Evolutionary conservation across 1,140 invertebrate genomes (phyloP).

Genomic region (Euwallacea similis): DNA sequence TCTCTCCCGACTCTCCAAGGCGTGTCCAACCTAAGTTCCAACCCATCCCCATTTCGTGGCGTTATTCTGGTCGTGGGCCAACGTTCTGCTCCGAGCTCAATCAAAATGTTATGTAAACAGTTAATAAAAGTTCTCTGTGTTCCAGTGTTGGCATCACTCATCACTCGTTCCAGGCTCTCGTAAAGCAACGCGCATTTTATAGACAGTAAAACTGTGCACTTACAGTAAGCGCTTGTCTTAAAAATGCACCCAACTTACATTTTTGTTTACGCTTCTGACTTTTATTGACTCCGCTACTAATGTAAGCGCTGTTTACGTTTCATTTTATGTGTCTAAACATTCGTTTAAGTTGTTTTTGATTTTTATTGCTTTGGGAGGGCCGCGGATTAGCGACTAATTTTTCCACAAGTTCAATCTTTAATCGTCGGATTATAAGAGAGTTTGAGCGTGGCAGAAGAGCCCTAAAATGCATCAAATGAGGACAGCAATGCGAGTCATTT

Average conservation of each 20-base stretch:
- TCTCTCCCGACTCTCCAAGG: too few species aligned
- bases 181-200: conserved; percentile 4
- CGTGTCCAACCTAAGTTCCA: too few species aligned
- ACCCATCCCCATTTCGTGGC: not conserved
- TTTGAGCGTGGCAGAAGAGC: not conserved
- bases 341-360: conserved; percentile 2
- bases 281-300: conserved; percentile 21
- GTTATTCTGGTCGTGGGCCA: not conserved
- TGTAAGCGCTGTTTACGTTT: conserved; percentile 11
- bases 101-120: conserved; percentile 10
- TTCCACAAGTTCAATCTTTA: too few species aligned
- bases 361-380: too few species aligned
- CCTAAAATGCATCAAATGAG: not conserved
- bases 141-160: conserved; percentile 11
- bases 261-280: conserved; percentile 16
- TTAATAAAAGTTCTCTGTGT: conserved; percentile 9
- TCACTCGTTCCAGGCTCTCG: conserved; percentile 9
- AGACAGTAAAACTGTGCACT: conserved; percentile 19
- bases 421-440: not conserved
- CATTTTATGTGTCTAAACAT: conserved; percentile 19
- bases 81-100: conserved; percentile 1
- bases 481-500: not conserved
- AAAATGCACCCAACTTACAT: conserved; percentile 19
- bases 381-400: too few species aligned
- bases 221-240: not conserved